Evolutionary conservation across 2,113 vertebrate species (phyloP).

Genomic region (Cyphomyrus plagiostoma): DNA sequence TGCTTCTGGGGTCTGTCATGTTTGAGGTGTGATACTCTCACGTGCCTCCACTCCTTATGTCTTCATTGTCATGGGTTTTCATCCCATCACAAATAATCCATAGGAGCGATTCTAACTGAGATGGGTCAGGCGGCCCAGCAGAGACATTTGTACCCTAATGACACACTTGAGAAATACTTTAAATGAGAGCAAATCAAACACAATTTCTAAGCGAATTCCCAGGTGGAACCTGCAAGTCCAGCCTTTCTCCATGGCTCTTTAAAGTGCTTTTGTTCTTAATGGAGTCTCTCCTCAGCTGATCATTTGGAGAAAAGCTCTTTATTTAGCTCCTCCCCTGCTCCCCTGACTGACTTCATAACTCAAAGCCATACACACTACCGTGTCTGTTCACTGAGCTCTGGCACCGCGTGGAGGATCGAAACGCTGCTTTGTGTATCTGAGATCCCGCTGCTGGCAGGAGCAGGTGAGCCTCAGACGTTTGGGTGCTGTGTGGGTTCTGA

Average conservation of each 20-base stretch:
- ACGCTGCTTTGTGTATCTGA: neutral
- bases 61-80: neutral
- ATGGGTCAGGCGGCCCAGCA: neutral
- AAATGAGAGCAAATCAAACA: neutral
- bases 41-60: neutral
- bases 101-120: neutral
- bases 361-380: neutral
- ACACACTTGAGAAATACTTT: neutral
- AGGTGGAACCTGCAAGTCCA: neutral
- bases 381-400: neutral
- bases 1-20: neutral
- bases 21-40: neutral
- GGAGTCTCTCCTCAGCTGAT: conserved; percentile 1
- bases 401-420: neutral
- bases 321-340: neutral
- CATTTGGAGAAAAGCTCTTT: conserved; percentile 3
- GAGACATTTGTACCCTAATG: neutral
- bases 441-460: neutral
- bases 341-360: neutral
- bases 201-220: neutral
- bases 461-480: neutral
- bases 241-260: neutral
- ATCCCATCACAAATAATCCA: neutral
- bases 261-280: conserved; percentile 1
- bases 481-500: neutral